Conservation (phyloP, 2,113 vertebrate species). For the Tyto alba region DNA sequence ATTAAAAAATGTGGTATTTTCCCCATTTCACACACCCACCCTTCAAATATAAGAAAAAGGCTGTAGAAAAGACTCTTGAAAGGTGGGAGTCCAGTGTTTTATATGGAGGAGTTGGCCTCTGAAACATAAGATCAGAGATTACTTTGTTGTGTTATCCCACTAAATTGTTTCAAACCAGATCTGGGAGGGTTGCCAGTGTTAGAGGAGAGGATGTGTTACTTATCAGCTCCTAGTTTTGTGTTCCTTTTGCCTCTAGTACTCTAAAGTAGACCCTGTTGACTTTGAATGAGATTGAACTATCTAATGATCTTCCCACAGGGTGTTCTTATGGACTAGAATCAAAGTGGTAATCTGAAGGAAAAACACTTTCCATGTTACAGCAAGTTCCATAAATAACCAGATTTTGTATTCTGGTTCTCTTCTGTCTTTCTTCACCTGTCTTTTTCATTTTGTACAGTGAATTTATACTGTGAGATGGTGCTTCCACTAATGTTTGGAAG, state of each 20-base stretch:
- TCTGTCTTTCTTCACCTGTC: not conserved
- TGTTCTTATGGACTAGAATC: not conserved
- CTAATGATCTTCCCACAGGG: not conserved
- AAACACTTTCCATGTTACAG: not conserved
- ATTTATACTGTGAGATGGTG: not conserved
- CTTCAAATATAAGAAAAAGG: not conserved
- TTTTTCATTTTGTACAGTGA: not conserved
- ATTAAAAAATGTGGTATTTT: not conserved
- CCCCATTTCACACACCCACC: not conserved
- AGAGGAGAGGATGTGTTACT: not conserved
- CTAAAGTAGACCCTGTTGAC: not conserved
- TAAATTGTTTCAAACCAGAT: not conserved
- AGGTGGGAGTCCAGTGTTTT: not conserved
- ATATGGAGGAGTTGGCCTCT: not conserved
- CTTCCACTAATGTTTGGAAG: not conserved
- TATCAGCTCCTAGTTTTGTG: not conserved
- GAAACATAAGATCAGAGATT: not conserved
- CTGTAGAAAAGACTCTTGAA: not conserved
- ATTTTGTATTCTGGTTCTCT: not conserved
- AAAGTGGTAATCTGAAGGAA: not conserved
- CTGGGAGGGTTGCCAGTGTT: not conserved
- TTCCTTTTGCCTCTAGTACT: not conserved
- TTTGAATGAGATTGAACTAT: not conserved
- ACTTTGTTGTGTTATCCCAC: not conserved
- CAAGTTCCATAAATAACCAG: not conserved